Evolutionary conservation across 1,140 invertebrate genomes (phyloP).

Genomic region (Araneus ventricosus): DNA sequence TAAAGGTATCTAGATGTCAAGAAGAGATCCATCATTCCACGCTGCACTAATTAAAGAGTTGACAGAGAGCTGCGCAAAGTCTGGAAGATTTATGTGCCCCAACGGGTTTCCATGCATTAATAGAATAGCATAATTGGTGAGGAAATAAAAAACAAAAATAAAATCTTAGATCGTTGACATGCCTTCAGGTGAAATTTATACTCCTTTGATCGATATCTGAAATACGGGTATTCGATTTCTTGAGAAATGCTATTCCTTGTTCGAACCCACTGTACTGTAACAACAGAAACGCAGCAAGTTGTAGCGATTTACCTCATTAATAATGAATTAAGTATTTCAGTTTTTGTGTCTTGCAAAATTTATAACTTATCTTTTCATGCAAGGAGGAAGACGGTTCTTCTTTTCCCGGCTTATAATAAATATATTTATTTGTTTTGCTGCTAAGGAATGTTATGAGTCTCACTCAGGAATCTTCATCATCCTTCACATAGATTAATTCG

Average conservation of each 20-base stretch:
- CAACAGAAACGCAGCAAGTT: neutral
- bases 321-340: neutral
- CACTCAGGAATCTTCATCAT: too few species aligned
- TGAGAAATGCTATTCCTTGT: neutral
- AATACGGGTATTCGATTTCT: neutral
- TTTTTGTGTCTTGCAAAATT: too few species aligned
- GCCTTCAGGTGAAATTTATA: neutral
- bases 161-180: neutral
- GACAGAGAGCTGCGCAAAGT: neutral
- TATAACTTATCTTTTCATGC: too few species aligned
- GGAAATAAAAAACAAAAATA: neutral
- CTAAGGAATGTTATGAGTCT: too few species aligned
- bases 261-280: neutral
- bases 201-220: neutral
- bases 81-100: neutral
- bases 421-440: too few species aligned
- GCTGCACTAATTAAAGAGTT: conserved; percentile 1
- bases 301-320: neutral
- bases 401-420: too few species aligned
- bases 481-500: too few species aligned
- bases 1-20: neutral
- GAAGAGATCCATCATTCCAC: conserved; percentile 1
- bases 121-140: neutral
- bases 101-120: neutral
- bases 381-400: too few species aligned